These are phyloP conservation scores for Ommatoiulus sabulosus DNA, from an alignment of 2,888 invertebrate genomes.

Conservation along the genomic window DNA sequence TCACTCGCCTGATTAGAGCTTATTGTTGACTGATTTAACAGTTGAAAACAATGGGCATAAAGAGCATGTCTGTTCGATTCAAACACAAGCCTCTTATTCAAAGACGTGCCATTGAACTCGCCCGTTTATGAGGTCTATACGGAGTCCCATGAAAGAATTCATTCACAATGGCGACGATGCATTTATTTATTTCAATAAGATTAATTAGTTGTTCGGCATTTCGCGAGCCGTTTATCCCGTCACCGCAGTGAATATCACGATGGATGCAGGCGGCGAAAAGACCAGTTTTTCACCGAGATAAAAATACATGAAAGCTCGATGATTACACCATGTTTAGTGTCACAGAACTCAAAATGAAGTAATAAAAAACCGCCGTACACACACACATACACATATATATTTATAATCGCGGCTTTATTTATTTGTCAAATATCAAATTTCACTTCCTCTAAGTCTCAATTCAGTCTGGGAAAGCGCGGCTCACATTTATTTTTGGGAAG, in stretches of 20 bases:
- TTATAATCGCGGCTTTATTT: background rate
- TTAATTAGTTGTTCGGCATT: background rate
- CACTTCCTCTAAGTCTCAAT: slow-evolving; percentile 21
- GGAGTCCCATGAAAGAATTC: background rate
- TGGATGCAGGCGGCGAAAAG: background rate
- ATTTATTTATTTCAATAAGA: slow-evolving; percentile 28
- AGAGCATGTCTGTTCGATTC: background rate
- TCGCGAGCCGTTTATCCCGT: background rate
- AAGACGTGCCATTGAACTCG: background rate
- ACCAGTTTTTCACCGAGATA: background rate
- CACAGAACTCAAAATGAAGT: slow-evolving; percentile 34
- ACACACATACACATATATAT: background rate
- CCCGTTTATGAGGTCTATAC: background rate
- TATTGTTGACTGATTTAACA: background rate
- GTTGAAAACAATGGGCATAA: background rate
- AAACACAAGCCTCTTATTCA: background rate
- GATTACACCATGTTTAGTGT: slow-evolving; percentile 34
- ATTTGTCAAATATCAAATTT: slow-evolving; percentile 34
- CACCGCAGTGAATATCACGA: background rate
- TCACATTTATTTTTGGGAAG: background rate
- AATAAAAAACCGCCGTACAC: slow-evolving; percentile 28
- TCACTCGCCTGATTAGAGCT: background rate
- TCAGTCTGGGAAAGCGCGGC: background rate
- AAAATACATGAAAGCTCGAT: slow-evolving; percentile 28
- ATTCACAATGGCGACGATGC: background rate